These are phyloP conservation scores for Sphaerophoria rueppellii DNA, from an alignment of 2,888 invertebrate genomes.

Conservation along the genomic window DNA sequence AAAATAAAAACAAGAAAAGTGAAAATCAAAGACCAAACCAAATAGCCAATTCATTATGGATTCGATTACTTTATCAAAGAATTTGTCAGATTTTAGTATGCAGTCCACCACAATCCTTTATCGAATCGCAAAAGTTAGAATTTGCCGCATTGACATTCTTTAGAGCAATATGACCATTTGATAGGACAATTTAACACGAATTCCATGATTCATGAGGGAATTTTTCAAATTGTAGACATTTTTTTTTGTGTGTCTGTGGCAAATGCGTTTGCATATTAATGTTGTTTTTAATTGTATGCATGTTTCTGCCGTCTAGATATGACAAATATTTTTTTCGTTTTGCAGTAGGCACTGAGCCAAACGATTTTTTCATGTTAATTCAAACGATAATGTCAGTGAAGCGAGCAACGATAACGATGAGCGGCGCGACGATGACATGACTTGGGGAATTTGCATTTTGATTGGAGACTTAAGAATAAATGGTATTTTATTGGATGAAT, in stretches of 20 bases:
- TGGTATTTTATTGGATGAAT: slow-evolving; percentile 22
- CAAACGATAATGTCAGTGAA: slow-evolving; percentile 25
- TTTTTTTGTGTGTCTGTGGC: background rate
- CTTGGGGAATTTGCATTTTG: slow-evolving; percentile 57
- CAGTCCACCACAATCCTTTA: slow-evolving; percentile 25
- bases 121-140: background rate
- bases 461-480: background rate
- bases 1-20: slow-evolving; percentile 20
- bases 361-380: slow-evolving; percentile 47
- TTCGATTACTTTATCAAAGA: slow-evolving; percentile 32
- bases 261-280: background rate
- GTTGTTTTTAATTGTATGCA: background rate
- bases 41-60: slow-evolving; percentile 17
- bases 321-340: background rate
- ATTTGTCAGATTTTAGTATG: slow-evolving; percentile 29
- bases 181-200: slow-evolving; percentile 52
- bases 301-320: background rate
- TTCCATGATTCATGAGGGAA: slow-evolving; percentile 41
- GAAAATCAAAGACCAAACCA: slow-evolving; percentile 17
- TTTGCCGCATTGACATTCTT: slow-evolving; percentile 30
- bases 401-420: background rate
- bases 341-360: background rate
- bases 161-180: slow-evolving; percentile 40
- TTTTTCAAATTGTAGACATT: slow-evolving; percentile 21
- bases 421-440: background rate